Conservation (phyloP, 2,797 vertebrate genomes). For the Acrocephalus scirpaceus region DNA sequence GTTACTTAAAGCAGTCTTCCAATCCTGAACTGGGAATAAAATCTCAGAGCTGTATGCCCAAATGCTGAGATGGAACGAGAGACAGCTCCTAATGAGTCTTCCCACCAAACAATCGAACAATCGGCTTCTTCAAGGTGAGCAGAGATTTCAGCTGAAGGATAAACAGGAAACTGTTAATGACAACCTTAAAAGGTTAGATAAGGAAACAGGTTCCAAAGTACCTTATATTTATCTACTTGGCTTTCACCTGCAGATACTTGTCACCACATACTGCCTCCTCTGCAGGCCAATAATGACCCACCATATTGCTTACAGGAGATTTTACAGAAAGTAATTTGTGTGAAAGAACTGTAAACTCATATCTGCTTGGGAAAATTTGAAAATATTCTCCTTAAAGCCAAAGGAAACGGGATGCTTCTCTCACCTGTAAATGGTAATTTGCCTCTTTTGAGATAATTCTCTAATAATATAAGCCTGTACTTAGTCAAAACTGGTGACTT, state of each 20-base stretch:
- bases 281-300: not conserved
- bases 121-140: constrained; percentile 30
- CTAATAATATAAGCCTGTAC: not conserved
- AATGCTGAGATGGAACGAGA: not conserved
- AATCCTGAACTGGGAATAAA: not conserved
- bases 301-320: not conserved
- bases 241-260: constrained; percentile 48
- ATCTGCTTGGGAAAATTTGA: not conserved
- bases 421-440: not conserved
- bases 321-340: not conserved
- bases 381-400: not conserved
- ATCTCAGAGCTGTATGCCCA: not conserved
- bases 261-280: constrained; percentile 24
- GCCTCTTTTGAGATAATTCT: not conserved
- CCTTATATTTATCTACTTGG: constrained; percentile 56
- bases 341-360: not conserved
- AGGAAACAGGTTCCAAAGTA: constrained; percentile 63
- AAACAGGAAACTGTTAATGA: constrained; percentile 59
- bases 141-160: constrained; percentile 38
- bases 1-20: not conserved
- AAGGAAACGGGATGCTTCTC: not conserved
- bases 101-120: not conserved
- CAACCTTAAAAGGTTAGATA: constrained; percentile 63
- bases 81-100: not conserved
- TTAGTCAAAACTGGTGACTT: not conserved